A percentile compares a stretch with the other conserved stretches of the same genome.
Evolutionary conservation across 2,888 invertebrate species (phyloP).

Genomic region (Pherbina coryleti): DNA sequence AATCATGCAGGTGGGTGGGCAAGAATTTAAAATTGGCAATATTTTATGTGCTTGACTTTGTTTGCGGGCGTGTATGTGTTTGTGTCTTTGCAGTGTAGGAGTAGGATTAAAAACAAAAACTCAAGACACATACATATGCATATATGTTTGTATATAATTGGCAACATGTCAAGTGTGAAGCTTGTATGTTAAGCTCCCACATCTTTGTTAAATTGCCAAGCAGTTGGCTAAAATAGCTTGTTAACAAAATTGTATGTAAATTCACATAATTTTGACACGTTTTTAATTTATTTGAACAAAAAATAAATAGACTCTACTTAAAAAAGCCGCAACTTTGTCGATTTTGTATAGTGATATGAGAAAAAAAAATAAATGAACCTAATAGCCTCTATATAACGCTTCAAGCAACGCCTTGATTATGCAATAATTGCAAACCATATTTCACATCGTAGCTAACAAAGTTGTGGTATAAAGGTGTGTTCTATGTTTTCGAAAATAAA

Average conservation of each 20-base stretch:
- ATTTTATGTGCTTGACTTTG: no score
- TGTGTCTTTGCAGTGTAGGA: no score
- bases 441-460: background rate
- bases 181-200: slow-evolving; percentile 6
- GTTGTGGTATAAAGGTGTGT: background rate
- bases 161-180: slow-evolving; percentile 20
- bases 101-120: no score
- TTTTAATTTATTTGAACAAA: background rate
- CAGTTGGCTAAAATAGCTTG: background rate
- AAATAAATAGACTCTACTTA: no score
- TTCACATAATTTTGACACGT: background rate
- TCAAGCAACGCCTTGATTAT: background rate
- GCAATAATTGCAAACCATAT: background rate
- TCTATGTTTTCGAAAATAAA: background rate
- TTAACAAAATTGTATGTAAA: background rate
- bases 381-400: background rate
- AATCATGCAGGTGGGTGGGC: no score
- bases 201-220: background rate
- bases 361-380: background rate
- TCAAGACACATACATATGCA: no score
- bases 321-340: background rate
- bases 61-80: no score
- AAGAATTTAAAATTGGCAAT: no score
- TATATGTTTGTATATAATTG: background rate
- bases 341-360: background rate